Evolutionary conservation across 2,888 invertebrate species (phyloP), one percentile per base, ranked within the genome.

Genomic region (Cerceris ruficornis): DNA sequence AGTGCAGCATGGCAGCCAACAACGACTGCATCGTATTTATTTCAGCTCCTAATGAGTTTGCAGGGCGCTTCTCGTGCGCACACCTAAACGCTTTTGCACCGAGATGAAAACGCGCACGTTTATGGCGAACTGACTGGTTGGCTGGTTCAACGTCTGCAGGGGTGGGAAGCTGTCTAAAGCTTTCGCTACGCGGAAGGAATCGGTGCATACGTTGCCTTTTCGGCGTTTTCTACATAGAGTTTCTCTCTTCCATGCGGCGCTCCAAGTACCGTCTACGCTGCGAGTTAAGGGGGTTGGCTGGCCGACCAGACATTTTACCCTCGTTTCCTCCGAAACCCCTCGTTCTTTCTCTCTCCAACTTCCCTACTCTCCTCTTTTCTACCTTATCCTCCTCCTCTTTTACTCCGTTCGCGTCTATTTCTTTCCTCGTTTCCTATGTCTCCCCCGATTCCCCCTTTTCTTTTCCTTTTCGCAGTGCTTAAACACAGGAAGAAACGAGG

Each of bases 31-130:
- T 75, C 80, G 86, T 86, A 87, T 86, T 88, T 88, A 87, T 87
- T 87, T 88, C 86, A 83, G 80, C 81, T 81, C 78, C 83, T 88
- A 88, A 88, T 85, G 88, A 88, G 88, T 88, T 87, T 83, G 81
- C 77, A 80, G 80, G 77, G 71, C 81, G 81, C 70, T 69, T 59
- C 77, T 77, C 76, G 81, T 67, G 76, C 75, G 69, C 77, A 75
- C 72, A 75, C 75, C 75, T 69, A 78, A 77, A 81, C 75, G 83
- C 67, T 75, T 52, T 72, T 75, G 66, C 73, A 59, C 65, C 74
- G 72, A 80, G 78, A 78, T 80, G 80, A 74, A 77, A 71, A 70
- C 69, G 69, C 57, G 69, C 64, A 66, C 75, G 75, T 77, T 71
- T 78, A 73, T 75, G 69, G 73, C 42, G 58, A 73, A 67, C 73